Evolutionary conservation across 2,888 invertebrate species (phyloP).

Genomic region (Venusia cambrica): DNA sequence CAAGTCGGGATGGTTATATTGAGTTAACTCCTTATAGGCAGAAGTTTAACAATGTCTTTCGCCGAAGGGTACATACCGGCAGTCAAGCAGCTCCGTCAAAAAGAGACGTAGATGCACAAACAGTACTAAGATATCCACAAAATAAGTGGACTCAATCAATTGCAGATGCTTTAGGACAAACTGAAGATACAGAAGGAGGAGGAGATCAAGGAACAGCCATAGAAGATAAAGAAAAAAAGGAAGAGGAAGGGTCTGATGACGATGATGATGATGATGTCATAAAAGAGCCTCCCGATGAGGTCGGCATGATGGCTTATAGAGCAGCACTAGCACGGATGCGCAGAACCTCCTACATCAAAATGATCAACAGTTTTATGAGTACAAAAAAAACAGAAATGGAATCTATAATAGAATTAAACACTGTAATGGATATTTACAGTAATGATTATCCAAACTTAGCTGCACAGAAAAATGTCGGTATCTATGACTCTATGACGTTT

Average conservation of each 20-base stretch:
- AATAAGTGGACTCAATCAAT: constrained; percentile 86
- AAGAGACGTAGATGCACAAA: constrained; percentile 81
- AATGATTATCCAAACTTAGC: constrained; percentile 82
- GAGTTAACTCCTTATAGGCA: constrained; percentile 82
- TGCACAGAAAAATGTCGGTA: constrained; percentile 46
- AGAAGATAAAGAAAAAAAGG: constrained; percentile 29
- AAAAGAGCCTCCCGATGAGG: constrained; percentile 48
- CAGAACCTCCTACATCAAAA: constrained; percentile 61
- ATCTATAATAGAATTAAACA: constrained; percentile 65
- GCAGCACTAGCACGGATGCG: constrained; percentile 54
- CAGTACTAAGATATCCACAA: constrained; percentile 83
- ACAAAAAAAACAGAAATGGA: constrained; percentile 49
- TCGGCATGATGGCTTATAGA: constrained; percentile 51
- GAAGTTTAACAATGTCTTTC: constrained; percentile 78
- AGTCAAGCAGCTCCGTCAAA: constrained; percentile 80
- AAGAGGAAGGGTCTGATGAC: constrained; percentile 42
- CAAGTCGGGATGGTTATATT: constrained; percentile 85
- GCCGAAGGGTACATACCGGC: constrained; percentile 78
- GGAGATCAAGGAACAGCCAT: constrained; percentile 41
- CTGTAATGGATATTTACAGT: constrained; percentile 81
- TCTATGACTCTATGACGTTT: constrained; percentile 59
- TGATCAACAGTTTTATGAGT: constrained; percentile 51
- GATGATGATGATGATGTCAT: constrained; percentile 42
- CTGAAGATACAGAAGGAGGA: constrained; percentile 47
- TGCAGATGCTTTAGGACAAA: constrained; percentile 54